These are phyloP conservation scores for Sternotherus odoratus DNA, from an alignment of 2,797 vertebrate genomes.

Conservation along the genomic window DNA sequence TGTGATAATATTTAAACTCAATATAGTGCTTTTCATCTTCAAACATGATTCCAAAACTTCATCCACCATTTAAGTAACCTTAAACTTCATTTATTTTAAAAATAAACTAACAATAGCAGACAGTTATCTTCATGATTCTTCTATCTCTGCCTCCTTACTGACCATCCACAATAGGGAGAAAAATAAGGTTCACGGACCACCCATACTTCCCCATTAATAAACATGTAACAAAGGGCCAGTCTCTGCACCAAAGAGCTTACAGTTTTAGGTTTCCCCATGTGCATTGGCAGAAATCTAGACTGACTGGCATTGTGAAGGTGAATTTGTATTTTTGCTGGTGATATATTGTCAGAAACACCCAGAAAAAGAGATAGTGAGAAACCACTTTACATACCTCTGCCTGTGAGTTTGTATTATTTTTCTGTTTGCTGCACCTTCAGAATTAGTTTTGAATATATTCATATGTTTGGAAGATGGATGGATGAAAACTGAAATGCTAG, in stretches of 20 bases:
- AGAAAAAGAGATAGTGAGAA: background rate
- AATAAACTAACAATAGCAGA: background rate
- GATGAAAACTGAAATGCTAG: background rate
- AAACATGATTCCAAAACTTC: background rate
- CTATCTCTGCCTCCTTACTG: background rate
- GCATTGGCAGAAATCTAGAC: background rate
- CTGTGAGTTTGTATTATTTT: background rate
- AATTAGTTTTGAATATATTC: background rate
- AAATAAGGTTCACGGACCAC: background rate
- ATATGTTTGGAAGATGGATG: background rate
- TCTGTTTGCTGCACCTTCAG: background rate
- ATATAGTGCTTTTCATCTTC: background rate
- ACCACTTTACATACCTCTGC: background rate
- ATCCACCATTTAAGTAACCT: background rate
- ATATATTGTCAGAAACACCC: background rate
- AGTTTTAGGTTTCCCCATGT: background rate
- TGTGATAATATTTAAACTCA: background rate
- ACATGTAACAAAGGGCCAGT: background rate
- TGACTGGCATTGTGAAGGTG: background rate
- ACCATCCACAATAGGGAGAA: background rate
- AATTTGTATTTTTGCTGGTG: background rate
- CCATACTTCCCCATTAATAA: background rate
- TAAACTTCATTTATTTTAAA: background rate
- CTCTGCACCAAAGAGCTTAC: background rate
- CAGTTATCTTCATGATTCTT: background rate